Evolutionary conservation across 2,797 vertebrate genomes (phyloP).

Genomic region (Chelonia mydas): DNA sequence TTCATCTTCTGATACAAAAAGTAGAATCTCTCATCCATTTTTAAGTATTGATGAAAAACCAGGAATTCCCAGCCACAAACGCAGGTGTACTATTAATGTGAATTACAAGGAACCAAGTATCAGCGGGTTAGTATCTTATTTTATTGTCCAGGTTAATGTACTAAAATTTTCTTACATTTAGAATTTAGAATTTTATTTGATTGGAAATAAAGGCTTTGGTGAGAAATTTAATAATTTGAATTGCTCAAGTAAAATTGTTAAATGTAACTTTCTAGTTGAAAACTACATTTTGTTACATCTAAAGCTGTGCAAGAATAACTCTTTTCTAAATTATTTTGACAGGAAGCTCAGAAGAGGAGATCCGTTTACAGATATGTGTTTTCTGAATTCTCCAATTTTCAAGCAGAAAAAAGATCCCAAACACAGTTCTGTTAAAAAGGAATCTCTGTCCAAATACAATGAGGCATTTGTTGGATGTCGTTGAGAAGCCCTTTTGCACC

Average conservation of each 20-base stretch:
- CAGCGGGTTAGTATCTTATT: slow-evolving; percentile 75
- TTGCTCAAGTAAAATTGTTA: neutral
- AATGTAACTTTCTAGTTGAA: neutral
- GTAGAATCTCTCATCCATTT: slow-evolving; percentile 72
- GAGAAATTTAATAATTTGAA: neutral
- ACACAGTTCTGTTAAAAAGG: slow-evolving; percentile 65
- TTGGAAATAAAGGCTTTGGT: neutral
- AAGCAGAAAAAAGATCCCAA: slow-evolving; percentile 80
- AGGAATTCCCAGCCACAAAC: slow-evolving; percentile 74
- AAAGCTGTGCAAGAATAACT: neutral
- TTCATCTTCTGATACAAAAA: slow-evolving; percentile 72
- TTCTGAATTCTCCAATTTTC: slow-evolving; percentile 93
- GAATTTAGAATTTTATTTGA: neutral
- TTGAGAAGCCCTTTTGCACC: slow-evolving; percentile 13
- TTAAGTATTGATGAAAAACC: slow-evolving; percentile 64
- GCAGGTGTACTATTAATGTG: slow-evolving; percentile 85
- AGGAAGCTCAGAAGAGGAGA: slow-evolving; percentile 97
- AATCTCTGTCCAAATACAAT: slow-evolving; percentile 80
- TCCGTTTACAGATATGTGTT: slow-evolving; percentile 90
- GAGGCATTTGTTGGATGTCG: slow-evolving; percentile 87
- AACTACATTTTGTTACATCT: neutral
- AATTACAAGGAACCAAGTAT: slow-evolving; percentile 92
- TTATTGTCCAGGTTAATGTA: neutral
- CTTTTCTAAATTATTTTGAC: slow-evolving; percentile 2
- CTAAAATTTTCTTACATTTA: neutral